A percentile compares a stretch with the other conserved stretches of the same genome.
These are phyloP conservation scores for Cryptotis parvus DNA, from an alignment of 2,113 vertebrate genomes.

Conservation along the genomic window DNA sequence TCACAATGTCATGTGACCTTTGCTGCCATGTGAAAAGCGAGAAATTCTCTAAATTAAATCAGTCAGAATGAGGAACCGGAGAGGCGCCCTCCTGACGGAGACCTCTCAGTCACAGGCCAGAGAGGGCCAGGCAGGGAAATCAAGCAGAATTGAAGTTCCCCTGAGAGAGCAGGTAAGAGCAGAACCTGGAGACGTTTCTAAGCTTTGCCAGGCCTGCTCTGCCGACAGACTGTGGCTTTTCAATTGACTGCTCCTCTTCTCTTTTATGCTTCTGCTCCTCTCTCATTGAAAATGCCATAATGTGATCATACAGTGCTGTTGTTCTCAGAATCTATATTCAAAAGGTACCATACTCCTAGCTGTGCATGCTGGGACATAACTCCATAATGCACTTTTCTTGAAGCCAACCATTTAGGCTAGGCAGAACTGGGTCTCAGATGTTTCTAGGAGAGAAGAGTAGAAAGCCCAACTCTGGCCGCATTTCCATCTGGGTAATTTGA, in stretches of 20 bases:
- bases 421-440: neutral
- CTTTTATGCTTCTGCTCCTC: slow-evolving; percentile 1
- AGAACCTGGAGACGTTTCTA: neutral
- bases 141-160: slow-evolving; percentile 63
- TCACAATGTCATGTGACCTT: slow-evolving; percentile 53
- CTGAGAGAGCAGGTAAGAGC: slow-evolving; percentile 24
- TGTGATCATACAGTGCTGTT: neutral
- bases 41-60: slow-evolving; percentile 74
- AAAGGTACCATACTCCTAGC: neutral
- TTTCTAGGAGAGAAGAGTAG: neutral
- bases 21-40: slow-evolving; percentile 62
- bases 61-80: slow-evolving; percentile 19
- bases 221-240: slow-evolving; percentile 25
- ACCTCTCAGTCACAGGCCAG: slow-evolving; percentile 4
- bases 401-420: neutral
- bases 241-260: neutral
- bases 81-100: slow-evolving; percentile 47
- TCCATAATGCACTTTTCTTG: neutral
- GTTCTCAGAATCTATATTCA: neutral
- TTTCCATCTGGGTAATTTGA: neutral
- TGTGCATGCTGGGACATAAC: too few species aligned
- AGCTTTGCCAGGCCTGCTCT: neutral
- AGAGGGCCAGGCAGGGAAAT: slow-evolving; percentile 67
- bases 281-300: neutral
- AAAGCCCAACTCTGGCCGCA: neutral